Percentiles rank a stretch among this genome's conserved stretches.
These are phyloP conservation scores for Crematogaster levior DNA, from an alignment of 2,888 invertebrate genomes.

Conservation along the genomic window DNA sequence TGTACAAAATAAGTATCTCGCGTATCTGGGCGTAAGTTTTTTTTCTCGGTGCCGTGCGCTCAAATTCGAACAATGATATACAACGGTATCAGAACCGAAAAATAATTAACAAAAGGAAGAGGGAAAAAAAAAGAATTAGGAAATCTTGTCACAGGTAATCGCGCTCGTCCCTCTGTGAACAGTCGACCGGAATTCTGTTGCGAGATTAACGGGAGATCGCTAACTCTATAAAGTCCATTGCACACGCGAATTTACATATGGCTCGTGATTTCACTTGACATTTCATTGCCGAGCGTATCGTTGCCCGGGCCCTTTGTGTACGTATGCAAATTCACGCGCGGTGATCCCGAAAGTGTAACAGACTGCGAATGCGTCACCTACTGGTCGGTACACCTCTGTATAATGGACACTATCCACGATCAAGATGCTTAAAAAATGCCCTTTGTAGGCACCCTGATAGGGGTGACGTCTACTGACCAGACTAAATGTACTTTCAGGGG, in stretches of 20 bases:
- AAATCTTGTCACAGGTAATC: not conserved
- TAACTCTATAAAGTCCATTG: constrained; percentile 8
- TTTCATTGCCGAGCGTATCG: not conserved
- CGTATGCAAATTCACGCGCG: not conserved
- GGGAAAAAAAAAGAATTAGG: not conserved
- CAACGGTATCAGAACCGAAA: not conserved
- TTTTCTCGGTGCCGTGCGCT: not conserved
- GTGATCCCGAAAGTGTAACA: constrained; percentile 10
- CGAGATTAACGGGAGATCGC: constrained; percentile 9
- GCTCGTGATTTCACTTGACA: not conserved
- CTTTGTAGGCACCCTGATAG: constrained; percentile 49
- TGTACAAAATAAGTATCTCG: not conserved
- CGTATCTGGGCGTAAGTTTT: not conserved
- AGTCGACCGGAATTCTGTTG: constrained; percentile 14
- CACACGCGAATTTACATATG: not conserved
- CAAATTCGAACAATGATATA: constrained; percentile 21
- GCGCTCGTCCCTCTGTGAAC: constrained; percentile 21
- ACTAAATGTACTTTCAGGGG: constrained; percentile 33
- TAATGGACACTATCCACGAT: constrained; percentile 29
- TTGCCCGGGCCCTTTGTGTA: not conserved
- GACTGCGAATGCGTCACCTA: constrained; percentile 26
- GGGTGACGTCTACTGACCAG: constrained; percentile 40
- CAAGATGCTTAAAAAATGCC: constrained; percentile 68
- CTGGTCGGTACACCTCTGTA: constrained; percentile 16
- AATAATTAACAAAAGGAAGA: not conserved